phyloP scores from a whole-genome alignment of 2,797 vertebrate genomes.

The Luscinia megarhynchos region DNA sequence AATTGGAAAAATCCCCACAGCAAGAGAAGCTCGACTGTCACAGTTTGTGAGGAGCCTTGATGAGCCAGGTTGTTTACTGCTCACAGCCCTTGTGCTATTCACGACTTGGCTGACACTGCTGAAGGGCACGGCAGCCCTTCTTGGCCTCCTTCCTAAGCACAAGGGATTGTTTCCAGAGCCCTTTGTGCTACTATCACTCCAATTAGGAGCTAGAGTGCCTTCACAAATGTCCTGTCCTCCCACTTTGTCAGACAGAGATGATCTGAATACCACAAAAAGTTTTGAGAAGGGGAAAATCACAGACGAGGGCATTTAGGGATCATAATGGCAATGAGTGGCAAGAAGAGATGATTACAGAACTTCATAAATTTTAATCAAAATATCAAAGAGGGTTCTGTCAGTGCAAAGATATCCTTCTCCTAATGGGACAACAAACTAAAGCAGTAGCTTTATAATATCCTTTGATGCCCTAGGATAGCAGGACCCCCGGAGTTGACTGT shows the following conservation, averaged over 20 bases:
- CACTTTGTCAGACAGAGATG: slow-evolving; percentile 41
- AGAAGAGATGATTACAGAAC: slow-evolving; percentile 50
- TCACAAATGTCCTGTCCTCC: slow-evolving; percentile 55
- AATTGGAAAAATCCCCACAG: slow-evolving; percentile 38
- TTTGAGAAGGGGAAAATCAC: slow-evolving; percentile 43
- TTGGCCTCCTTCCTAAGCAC: slow-evolving; percentile 36
- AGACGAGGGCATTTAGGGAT: slow-evolving; percentile 39
- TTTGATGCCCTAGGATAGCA: slow-evolving; percentile 52
- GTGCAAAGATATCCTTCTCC: slow-evolving; percentile 20
- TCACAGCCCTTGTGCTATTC: background rate
- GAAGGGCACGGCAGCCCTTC: slow-evolving; percentile 10
- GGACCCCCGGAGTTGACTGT: slow-evolving; percentile 24
- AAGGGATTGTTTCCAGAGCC: background rate
- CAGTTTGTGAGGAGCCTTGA: slow-evolving; percentile 23
- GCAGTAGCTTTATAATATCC: slow-evolving; percentile 12
- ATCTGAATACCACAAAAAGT: slow-evolving; percentile 28
- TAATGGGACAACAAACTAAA: slow-evolving; percentile 36
- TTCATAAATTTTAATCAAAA: slow-evolving; percentile 68
- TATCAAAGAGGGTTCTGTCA: slow-evolving; percentile 50
- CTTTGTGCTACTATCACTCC: slow-evolving; percentile 55
- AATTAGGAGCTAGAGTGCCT: slow-evolving; percentile 55
- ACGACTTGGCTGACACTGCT: slow-evolving; percentile 14
- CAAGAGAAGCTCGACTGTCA: slow-evolving; percentile 41
- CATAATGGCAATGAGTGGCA: slow-evolving; percentile 38
- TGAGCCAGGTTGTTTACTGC: slow-evolving; percentile 62